Base-by-base conservation (phyloP, 1,140 invertebrate species). In the Heliconius hermathena region DNA sequence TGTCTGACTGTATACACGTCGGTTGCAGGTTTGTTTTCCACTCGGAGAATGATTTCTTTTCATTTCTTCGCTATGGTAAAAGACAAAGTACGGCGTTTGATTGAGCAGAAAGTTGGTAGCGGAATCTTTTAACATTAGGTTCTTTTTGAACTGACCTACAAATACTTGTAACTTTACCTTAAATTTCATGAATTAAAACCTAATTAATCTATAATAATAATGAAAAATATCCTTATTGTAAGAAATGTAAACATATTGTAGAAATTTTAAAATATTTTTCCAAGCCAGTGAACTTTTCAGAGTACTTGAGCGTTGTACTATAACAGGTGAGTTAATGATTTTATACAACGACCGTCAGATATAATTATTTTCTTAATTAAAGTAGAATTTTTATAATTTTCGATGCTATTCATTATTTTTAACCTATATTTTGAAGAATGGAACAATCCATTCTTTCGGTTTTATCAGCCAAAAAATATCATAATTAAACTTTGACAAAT, bases 341-440 rank as follows among this genome's bases (percentile, higher is more conserved):
- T 66, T 66, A n/a, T 66, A 26, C 11, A 66, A 66, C 60, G 26
- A 26, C 60, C 60, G 26, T 66, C 60, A 66, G 60, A 66, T 66
- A 66, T 66, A 66, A 66, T 66, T 66, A 66, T 66, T 66, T 66
- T 66, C 26, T 66, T 66, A 66, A 66, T 66, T 66, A 66, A 57
- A 66, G 60, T 66, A 66, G 26, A 16, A 26, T 66, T 66, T 26
- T 11, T 66, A 13, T 66, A 5, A 66, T 66, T 66, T 66, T 66
- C 11, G 22, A 26, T 66, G 60, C 26, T 66, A 29, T 66, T 66
- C 60, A 66, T 66, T 66, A 66, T 66, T 29, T 29, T 66, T 26
- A 66, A 66, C 60, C 60, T 66, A 66, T 66, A 29, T 66, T 66
- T 66, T 66, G 60, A 66, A 66, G 26, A 5, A 29, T 16, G 9